Base-by-base conservation (phyloP, 2,113 vertebrate genomes). In the Saguinus midas region DNA sequence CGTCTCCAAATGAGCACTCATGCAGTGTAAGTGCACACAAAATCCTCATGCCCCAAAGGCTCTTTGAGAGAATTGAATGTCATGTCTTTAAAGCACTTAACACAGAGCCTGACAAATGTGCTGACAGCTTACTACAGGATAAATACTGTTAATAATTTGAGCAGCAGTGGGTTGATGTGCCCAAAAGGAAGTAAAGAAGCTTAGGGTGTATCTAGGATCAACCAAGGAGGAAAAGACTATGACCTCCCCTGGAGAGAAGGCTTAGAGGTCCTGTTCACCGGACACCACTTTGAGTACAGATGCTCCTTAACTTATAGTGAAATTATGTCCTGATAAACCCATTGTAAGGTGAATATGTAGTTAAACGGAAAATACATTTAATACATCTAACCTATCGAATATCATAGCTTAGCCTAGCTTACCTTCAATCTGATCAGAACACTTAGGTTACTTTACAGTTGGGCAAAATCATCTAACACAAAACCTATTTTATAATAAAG, bases 81-180 rank as follows among this genome's bases (percentile, higher is more conserved):
- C 48, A 55, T n/a, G 5, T 87, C 40, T 92, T 84, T 88, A 85
- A 93, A 88, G 17, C n/a, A 95, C 32, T 83, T 85, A 81, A 55
- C 55, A 92, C 43, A 82, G 11, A 40, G 4, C 16, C 18, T 80
- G 66, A 87, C n/a, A 75, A 83, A 75, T 25, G 35, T 25, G 57
- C 29, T 2, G 48, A 66, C 6, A 72, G 48, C 37, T 80, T n/a
- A 93, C 83, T 81, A 16, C 55, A 76, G 17, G 87, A 61, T 17
- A 64, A 37, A 55, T 50, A 73, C 21, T 55, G 11, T 48, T 18
- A 66, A 48, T 72, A 37, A 80, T 57, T 43, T 78, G 78, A 93
- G 58, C 48, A 68, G 43, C 50, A 66, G 16, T 21, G 14, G 14
- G 16, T 29, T 76, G 40, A 93, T 35, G 3, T 48, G n/a, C n/a